Conservation (phyloP, 2,888 invertebrate genomes). For the Zeuzera pyrina region DNA sequence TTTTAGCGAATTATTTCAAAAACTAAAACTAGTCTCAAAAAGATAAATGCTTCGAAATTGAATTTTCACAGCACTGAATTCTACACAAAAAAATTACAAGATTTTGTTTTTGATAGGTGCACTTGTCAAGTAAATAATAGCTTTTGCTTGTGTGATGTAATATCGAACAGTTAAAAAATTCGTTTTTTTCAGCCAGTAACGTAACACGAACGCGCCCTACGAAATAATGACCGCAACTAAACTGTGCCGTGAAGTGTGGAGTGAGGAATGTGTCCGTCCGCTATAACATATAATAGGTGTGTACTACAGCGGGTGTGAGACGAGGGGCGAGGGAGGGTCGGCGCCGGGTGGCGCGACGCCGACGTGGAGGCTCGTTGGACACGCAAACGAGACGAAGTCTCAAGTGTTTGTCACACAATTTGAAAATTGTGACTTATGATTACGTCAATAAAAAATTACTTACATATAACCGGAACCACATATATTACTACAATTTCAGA, state of each 20-base stretch:
- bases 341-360: conserved; percentile 28
- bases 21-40: neutral
- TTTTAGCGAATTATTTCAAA: neutral
- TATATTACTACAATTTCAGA: too few species aligned
- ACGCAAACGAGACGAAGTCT: too few species aligned
- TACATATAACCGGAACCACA: too few species aligned
- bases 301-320: conserved; percentile 21
- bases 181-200: neutral
- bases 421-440: too few species aligned
- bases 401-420: too few species aligned
- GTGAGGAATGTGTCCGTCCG: conserved; percentile 37
- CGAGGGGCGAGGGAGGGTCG: conserved; percentile 25
- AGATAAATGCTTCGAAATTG: neutral
- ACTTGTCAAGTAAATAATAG: too few species aligned
- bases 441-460: too few species aligned
- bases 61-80: neutral
- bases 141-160: neutral
- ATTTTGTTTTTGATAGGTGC: too few species aligned
- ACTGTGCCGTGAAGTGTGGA: conserved; percentile 16
- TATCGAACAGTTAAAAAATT: neutral
- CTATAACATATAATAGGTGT: conserved; percentile 12
- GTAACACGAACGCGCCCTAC: conserved; percentile 1
- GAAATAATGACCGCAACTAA: conserved; percentile 13
- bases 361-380: conserved; percentile 68
- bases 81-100: neutral